These are phyloP conservation scores for Pelecanus crispus DNA, from an alignment of 2,113 vertebrate genomes.

Conservation along the genomic window DNA sequence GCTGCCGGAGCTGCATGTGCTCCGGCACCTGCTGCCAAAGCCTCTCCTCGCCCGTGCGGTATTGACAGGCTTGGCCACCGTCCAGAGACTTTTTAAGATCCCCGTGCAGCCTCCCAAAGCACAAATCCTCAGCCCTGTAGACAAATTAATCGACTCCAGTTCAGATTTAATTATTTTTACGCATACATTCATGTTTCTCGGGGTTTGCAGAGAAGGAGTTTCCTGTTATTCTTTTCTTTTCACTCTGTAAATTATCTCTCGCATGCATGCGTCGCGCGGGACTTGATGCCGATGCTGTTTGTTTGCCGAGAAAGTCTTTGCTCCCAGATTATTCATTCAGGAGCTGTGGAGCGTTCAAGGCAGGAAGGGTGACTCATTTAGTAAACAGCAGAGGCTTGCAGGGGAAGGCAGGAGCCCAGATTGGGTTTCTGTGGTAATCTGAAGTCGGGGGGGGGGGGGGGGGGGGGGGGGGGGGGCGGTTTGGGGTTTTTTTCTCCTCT, in stretches of 20 bases:
- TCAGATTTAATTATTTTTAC: neutral
- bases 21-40: constrained; percentile 11
- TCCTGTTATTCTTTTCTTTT: constrained; percentile 32
- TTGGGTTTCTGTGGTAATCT: neutral
- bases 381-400: constrained; percentile 47
- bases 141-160: neutral
- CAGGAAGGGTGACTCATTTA: constrained; percentile 65
- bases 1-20: neutral
- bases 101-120: neutral
- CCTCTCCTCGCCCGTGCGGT: neutral
- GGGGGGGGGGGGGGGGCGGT: too few relatives aligned
- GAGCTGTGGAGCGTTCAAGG: constrained; percentile 10
- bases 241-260: constrained; percentile 1
- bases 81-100: constrained; percentile 21
- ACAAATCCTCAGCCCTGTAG: neutral
- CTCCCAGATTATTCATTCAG: constrained; percentile 51
- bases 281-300: neutral
- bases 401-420: neutral
- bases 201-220: constrained; percentile 5
- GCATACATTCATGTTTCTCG: neutral
- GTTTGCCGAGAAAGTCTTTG: constrained; percentile 28
- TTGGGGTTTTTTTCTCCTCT: neutral
- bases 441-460: neutral
- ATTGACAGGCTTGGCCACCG: neutral
- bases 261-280: neutral